Percentiles rank a stretch among this genome's conserved stretches.
phyloP scores from a whole-genome alignment of 1,140 invertebrate genomes.

The Latrodectus geometricus region DNA sequence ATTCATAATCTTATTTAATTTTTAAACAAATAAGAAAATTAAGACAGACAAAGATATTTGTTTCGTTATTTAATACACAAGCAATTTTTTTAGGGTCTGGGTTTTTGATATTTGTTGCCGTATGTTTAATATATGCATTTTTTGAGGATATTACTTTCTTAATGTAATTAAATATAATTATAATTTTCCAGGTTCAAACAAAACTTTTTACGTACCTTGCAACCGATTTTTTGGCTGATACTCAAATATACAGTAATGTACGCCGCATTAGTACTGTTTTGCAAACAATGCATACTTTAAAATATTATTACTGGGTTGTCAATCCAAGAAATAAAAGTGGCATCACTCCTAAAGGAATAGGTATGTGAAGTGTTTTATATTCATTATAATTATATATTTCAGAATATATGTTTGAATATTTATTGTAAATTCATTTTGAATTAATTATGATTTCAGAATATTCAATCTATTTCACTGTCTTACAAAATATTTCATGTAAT shows the following conservation, averaged over 20 bases:
- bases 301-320: conserved; percentile 99
- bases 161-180: conserved; percentile 17
- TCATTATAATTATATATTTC: not conserved
- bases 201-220: conserved; percentile 96
- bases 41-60: too few species aligned
- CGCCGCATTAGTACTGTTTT: conserved; percentile 95
- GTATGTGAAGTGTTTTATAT: conserved; percentile 73
- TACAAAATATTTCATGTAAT: not conserved
- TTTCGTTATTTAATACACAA: not conserved
- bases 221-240: conserved; percentile 96
- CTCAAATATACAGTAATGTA: conserved; percentile 97
- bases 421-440: too few species aligned
- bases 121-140: too few species aligned
- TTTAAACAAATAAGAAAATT: too few species aligned
- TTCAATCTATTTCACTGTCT: not conserved
- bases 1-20: too few species aligned
- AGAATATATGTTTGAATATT: too few species aligned
- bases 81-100: not conserved
- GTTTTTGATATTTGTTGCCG: not conserved
- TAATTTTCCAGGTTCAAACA: conserved; percentile 78
- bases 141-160: not conserved
- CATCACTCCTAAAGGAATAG: conserved; percentile 92
- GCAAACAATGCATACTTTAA: conserved; percentile 97
- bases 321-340: conserved; percentile 95
- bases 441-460: not conserved